Conservation (phyloP, 2,888 invertebrate species). For the Leptopterna dolabrata region DNA sequence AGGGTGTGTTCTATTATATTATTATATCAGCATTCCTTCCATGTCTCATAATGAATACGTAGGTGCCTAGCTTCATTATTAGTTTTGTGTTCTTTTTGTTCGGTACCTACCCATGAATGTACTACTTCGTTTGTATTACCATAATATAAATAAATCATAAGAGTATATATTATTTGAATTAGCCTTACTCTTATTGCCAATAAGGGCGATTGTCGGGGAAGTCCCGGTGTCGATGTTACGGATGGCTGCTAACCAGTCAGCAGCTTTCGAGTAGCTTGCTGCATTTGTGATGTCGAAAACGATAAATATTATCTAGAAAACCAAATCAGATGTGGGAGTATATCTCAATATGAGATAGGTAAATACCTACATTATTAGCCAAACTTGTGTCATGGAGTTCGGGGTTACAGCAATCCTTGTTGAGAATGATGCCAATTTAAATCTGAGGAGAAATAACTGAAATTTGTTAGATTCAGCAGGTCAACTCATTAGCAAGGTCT, state of each 20-base stretch:
- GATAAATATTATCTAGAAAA: slow-evolving; percentile 76
- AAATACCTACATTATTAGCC: background rate
- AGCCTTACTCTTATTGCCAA: slow-evolving; percentile 76
- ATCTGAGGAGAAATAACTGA: no score
- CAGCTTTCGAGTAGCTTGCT: slow-evolving; percentile 81
- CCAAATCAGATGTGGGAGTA: background rate
- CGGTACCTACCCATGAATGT: no score
- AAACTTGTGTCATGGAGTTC: background rate
- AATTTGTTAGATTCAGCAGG: no score
- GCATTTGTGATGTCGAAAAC: slow-evolving; percentile 87
- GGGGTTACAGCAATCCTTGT: background rate
- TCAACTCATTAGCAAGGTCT: no score
- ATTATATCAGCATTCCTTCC: no score
- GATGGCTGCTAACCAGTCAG: slow-evolving; percentile 75
- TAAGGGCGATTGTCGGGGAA: slow-evolving; percentile 72
- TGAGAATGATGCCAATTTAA: no score
- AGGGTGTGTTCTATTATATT: no score
- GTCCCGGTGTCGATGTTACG: slow-evolving; percentile 56
- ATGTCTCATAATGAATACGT: no score
- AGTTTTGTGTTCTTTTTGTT: no score
- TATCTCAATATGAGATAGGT: no score
- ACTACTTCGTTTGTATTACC: no score
- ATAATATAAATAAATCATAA: background rate
- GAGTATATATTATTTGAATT: background rate
- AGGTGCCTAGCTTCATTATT: no score